phyloP scores from a whole-genome alignment of 1,140 invertebrate genomes.

The Euglossa dilemma region DNA sequence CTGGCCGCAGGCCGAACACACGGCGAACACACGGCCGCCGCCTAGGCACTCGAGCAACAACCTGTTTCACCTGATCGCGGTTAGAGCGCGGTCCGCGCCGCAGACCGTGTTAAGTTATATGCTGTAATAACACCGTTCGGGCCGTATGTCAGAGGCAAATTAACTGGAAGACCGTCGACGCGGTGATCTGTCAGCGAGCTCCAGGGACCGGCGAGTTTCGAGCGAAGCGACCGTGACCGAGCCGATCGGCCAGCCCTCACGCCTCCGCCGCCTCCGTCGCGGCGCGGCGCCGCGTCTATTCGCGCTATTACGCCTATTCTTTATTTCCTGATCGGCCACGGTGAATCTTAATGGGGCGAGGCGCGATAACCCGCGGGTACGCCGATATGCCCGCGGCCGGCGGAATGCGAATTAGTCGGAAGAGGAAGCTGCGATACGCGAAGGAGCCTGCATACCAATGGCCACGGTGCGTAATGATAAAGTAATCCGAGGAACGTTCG shows the following conservation, averaged over 20 bases:
- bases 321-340: background rate
- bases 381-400: background rate
- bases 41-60: conserved; percentile 41
- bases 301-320: conserved; percentile 16
- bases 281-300: too few relatives aligned
- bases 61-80: conserved; percentile 61
- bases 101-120: conserved; percentile 45
- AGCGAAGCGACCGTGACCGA: background rate
- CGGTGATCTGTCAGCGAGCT: conserved; percentile 44
- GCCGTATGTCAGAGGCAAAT: conserved; percentile 53
- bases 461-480: conserved; percentile 15
- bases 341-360: conserved; percentile 22
- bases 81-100: conserved; percentile 34
- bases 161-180: conserved; percentile 44
- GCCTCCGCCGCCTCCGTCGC: background rate
- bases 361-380: conserved; percentile 2
- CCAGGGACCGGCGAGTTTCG: conserved; percentile 6
- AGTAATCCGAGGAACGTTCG: background rate
- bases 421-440: conserved; percentile 21
- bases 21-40: background rate
- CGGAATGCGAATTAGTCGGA: conserved; percentile 36
- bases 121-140: conserved; percentile 51
- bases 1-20: conserved; percentile 21
- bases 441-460: conserved; percentile 18
- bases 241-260: too few relatives aligned